Percentiles rank a stretch among this genome's conserved stretches.
Evolutionary conservation across 23 tunicate species (phyloP).

Genomic region (Styela plicata): DNA sequence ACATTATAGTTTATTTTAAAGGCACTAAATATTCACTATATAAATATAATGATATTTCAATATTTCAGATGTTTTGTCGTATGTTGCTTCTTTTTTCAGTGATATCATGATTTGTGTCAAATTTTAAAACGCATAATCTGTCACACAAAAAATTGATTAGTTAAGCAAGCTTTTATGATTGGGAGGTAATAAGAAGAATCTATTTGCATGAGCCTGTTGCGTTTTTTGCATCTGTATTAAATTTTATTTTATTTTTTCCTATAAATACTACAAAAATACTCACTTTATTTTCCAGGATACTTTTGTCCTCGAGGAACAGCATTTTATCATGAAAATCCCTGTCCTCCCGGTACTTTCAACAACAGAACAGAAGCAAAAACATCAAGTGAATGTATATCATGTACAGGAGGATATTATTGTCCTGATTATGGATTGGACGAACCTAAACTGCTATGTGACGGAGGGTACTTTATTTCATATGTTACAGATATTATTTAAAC

Average conservation of each 20-base stretch:
- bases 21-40: too few species aligned
- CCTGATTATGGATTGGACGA: conserved; percentile 27
- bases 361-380: conserved; percentile 42
- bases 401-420: conserved; percentile 76
- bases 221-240: too few species aligned
- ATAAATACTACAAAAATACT: too few species aligned
- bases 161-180: too few species aligned
- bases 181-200: too few species aligned
- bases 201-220: too few species aligned
- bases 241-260: too few species aligned
- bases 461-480: conserved; percentile 61
- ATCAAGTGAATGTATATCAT: conserved; percentile 42
- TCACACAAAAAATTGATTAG: too few species aligned
- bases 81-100: background rate
- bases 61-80: too few species aligned
- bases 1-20: too few species aligned
- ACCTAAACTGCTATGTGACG: conserved; percentile 34
- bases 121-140: background rate
- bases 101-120: background rate
- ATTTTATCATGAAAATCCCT: conserved; percentile 38
- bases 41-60: too few species aligned
- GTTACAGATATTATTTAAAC: too few species aligned
- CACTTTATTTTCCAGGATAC: conserved; percentile 41
- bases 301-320: conserved; percentile 70
- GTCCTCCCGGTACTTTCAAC: conserved; percentile 70